These are phyloP conservation scores for Cheilosia vulpina DNA, from an alignment of 2,888 invertebrate species.

Conservation along the genomic window DNA sequence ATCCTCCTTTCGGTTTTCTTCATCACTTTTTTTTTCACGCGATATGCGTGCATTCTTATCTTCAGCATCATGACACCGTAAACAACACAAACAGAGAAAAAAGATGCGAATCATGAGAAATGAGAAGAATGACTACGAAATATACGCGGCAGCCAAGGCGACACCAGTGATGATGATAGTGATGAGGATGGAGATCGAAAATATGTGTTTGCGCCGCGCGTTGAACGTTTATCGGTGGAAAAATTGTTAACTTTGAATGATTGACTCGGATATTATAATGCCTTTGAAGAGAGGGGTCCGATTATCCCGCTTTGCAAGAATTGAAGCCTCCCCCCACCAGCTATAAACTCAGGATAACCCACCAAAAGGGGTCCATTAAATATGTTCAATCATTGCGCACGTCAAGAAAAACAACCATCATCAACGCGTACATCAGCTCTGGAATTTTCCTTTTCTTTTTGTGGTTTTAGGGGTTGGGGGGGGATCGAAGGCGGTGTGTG, in stretches of 20 bases:
- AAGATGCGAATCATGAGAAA: conserved; percentile 27
- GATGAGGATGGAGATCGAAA: conserved; percentile 61
- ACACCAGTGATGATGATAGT: conserved; percentile 33
- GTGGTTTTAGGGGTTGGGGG: too few relatives aligned
- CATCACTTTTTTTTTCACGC: conserved; percentile 35
- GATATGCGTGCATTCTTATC: conserved; percentile 40
- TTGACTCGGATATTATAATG: conserved; percentile 65
- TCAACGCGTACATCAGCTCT: conserved; percentile 60
- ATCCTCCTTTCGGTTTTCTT: conserved; percentile 15
- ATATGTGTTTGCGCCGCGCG: conserved; percentile 57
- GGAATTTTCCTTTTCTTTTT: background rate
- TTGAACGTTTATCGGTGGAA: conserved; percentile 69
- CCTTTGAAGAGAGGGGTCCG: background rate
- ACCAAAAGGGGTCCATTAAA: conserved; percentile 67
- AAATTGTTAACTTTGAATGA: conserved; percentile 70
- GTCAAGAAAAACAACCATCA: conserved; percentile 69
- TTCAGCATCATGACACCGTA: conserved; percentile 18
- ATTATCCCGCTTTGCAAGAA: conserved; percentile 42
- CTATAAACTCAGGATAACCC: conserved; percentile 63
- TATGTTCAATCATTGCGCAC: conserved; percentile 71
- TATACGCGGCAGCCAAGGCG: background rate
- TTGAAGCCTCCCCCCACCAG: background rate
- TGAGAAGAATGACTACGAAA: background rate
- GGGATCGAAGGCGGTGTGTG: too few relatives aligned
- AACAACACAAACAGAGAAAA: background rate